phyloP scores from a whole-genome alignment of 2,888 invertebrate species.

The Elysia crispata region DNA sequence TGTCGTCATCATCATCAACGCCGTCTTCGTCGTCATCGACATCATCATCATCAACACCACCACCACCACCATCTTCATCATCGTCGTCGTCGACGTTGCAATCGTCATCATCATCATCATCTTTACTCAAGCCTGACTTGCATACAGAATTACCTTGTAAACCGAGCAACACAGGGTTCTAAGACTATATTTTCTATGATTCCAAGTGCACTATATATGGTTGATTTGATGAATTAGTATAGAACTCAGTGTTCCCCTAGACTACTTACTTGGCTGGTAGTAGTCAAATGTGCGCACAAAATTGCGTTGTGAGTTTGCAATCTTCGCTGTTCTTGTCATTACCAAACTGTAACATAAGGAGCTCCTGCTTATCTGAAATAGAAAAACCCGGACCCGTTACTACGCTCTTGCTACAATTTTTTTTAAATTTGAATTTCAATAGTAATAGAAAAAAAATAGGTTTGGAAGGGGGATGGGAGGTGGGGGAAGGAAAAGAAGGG shows the following conservation, averaged over 20 bases:
- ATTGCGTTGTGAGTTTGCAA: conserved; percentile 66
- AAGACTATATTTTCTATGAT: too few species aligned
- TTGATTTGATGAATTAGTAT: too few species aligned
- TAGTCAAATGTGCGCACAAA: conserved; percentile 67
- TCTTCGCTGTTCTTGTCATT: conserved; percentile 60
- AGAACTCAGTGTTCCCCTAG: background rate
- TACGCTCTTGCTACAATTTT: too few species aligned
- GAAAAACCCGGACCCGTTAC: too few species aligned
- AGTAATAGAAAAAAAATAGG: too few species aligned
- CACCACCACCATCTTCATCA: background rate
- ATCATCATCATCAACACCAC: background rate
- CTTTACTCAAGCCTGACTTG: background rate
- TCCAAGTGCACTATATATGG: too few species aligned
- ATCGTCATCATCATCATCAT: background rate
- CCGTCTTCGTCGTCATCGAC: background rate
- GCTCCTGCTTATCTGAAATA: conserved; percentile 46
- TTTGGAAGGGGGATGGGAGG: too few species aligned
- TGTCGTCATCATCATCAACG: conserved; percentile 1
- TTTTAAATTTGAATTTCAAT: too few species aligned
- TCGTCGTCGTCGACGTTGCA: background rate
- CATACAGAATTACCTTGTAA: too few species aligned
- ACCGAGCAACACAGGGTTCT: too few species aligned
- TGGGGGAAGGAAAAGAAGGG: too few species aligned
- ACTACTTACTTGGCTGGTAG: conserved; percentile 66
- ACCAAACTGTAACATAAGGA: conserved; percentile 61